Evolutionary conservation across 2,797 vertebrate genomes (phyloP).

Genomic region (Lutjanus argentimaculatus): DNA sequence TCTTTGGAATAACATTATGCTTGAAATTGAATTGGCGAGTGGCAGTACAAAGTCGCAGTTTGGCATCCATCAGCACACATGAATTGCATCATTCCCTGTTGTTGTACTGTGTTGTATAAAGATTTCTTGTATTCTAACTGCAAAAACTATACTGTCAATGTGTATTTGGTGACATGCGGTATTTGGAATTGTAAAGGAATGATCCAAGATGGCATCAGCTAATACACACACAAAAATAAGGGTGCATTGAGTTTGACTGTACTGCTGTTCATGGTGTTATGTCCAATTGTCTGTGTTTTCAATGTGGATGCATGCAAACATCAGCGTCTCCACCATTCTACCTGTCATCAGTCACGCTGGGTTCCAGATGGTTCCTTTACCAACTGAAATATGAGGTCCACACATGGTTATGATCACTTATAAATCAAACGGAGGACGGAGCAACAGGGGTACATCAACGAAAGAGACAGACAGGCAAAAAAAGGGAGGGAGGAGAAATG

Average conservation of each 20-base stretch:
- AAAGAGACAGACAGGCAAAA: constrained; percentile 2
- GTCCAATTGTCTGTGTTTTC: constrained; percentile 5
- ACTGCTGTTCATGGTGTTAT: not conserved
- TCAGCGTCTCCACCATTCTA: constrained; percentile 15
- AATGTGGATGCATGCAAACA: constrained; percentile 28
- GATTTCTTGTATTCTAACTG: not conserved
- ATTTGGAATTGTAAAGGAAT: not conserved
- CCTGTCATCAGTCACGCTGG: constrained; percentile 40
- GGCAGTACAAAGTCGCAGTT: not conserved
- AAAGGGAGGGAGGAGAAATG: constrained; percentile 21
- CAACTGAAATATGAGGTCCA: constrained; percentile 55
- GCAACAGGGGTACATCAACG: constrained; percentile 1
- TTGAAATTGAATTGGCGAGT: not conserved
- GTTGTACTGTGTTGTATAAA: not conserved
- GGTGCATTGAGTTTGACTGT: not conserved
- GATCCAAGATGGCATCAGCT: not conserved
- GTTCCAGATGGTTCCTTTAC: constrained; percentile 57
- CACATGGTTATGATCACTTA: constrained; percentile 45
- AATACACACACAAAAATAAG: not conserved
- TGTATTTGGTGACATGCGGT: not conserved
- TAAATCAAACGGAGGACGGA: constrained; percentile 55
- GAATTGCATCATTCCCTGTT: not conserved
- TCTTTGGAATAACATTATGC: not conserved
- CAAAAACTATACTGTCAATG: not conserved
- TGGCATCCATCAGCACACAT: not conserved